These are phyloP conservation scores for Myiozetetes cayanensis DNA, from an alignment of 2,113 vertebrate species.

Conservation along the genomic window DNA sequence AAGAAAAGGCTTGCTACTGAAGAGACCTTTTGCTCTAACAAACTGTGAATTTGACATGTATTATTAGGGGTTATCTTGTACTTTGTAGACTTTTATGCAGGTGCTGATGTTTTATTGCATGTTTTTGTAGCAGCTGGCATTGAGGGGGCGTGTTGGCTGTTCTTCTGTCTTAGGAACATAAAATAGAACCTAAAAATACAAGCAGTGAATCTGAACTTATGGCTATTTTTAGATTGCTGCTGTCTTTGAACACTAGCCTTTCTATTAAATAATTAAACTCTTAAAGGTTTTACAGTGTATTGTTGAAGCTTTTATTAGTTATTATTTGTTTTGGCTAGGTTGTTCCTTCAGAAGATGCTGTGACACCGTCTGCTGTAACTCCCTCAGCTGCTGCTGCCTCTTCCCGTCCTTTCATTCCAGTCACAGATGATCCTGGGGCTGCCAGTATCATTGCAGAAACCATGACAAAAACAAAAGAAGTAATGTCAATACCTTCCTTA, in stretches of 20 bases:
- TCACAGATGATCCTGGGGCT: conserved; percentile 96
- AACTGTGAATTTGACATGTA: not conserved
- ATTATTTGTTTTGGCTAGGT: conserved; percentile 69
- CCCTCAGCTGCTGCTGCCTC: conserved; percentile 89
- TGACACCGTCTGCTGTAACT: conserved; percentile 92
- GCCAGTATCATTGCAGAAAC: conserved; percentile 99
- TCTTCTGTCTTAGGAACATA: not conserved
- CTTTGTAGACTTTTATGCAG: not conserved
- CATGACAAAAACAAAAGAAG: conserved; percentile 98
- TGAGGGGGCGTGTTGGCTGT: not conserved
- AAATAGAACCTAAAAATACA: not conserved
- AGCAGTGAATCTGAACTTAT: not conserved
- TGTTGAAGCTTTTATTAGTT: not conserved
- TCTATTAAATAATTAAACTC: not conserved
- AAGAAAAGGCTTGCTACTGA: not conserved
- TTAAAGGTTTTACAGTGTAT: not conserved
- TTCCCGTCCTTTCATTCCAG: conserved; percentile 95
- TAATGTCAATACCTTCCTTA: conserved; percentile 37
- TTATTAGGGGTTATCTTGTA: not conserved
- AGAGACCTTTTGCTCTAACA: not conserved
- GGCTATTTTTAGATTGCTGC: not conserved
- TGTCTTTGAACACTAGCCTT: not conserved
- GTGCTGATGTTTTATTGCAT: not conserved
- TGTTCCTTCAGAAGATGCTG: conserved; percentile 86
- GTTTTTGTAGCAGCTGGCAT: not conserved